phyloP scores from a whole-genome alignment of 2,797 vertebrate species.

The Pseudopleuronectes americanus region DNA sequence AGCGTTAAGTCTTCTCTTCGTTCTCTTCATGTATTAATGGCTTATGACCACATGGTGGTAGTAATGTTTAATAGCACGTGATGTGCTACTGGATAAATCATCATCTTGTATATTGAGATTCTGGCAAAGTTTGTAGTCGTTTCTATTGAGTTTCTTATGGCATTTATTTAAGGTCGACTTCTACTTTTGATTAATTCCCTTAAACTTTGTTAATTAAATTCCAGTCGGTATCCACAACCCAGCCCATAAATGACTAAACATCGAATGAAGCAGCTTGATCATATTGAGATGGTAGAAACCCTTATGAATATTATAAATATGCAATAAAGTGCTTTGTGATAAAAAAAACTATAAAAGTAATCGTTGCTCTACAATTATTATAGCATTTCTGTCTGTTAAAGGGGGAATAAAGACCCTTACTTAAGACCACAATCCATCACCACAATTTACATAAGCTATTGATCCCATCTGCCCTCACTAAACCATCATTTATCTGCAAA shows the following conservation, averaged over 20 bases:
- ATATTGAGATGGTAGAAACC: too few relatives aligned
- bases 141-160: neutral
- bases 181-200: neutral
- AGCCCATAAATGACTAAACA: too few relatives aligned
- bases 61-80: slow-evolving; percentile 36
- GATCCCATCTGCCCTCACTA: neutral
- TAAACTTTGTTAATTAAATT: neutral
- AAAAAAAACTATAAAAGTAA: too few relatives aligned
- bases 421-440: neutral
- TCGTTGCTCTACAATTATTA: too few relatives aligned
- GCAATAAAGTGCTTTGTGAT: too few relatives aligned
- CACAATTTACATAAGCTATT: neutral
- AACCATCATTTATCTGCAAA: slow-evolving; percentile 22
- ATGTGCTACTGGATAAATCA: neutral
- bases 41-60: slow-evolving; percentile 70
- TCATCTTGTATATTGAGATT: neutral
- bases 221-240: neutral
- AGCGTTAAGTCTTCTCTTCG: neutral
- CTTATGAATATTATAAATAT: too few relatives aligned
- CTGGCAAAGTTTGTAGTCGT: neutral
- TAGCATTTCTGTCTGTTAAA: too few relatives aligned
- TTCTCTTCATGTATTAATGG: slow-evolving; percentile 11
- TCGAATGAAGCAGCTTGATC: too few relatives aligned
- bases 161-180: neutral
- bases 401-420: too few relatives aligned